phyloP scores from a whole-genome alignment of 2,797 vertebrate species.

The Manis pentadactyla region DNA sequence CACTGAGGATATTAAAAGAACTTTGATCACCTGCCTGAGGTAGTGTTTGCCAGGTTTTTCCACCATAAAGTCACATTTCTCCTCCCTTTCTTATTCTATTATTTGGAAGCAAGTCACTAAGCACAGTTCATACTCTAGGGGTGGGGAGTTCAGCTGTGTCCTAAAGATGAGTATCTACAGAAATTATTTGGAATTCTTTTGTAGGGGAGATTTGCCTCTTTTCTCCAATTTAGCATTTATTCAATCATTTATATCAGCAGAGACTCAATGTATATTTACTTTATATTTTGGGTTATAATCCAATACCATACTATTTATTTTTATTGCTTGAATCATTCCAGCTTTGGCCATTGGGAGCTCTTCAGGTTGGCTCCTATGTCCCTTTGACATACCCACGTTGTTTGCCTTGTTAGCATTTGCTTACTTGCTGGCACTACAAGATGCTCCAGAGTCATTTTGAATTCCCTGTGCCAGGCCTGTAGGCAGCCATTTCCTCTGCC shows the following conservation, averaged over 20 bases:
- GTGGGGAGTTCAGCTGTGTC: neutral
- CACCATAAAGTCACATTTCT: neutral
- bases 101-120: neutral
- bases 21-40: neutral
- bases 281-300: neutral
- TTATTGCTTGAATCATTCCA: neutral
- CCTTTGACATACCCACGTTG: neutral
- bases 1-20: neutral
- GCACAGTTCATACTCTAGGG: neutral
- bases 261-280: neutral
- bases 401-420: neutral
- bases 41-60: neutral
- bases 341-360: neutral
- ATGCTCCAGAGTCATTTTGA: neutral
- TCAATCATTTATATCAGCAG: neutral
- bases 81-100: neutral
- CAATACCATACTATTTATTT: neutral
- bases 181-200: neutral
- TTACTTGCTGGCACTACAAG: neutral
- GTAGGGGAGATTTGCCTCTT: neutral
- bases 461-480: neutral
- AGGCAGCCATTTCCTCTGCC: neutral
- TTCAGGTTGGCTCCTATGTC: neutral
- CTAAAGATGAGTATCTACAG: neutral
- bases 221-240: neutral